Evolutionary conservation across 2,888 invertebrate species (phyloP), one percentile per base, ranked within the genome.

Genomic region (Plebejus melissa): DNA sequence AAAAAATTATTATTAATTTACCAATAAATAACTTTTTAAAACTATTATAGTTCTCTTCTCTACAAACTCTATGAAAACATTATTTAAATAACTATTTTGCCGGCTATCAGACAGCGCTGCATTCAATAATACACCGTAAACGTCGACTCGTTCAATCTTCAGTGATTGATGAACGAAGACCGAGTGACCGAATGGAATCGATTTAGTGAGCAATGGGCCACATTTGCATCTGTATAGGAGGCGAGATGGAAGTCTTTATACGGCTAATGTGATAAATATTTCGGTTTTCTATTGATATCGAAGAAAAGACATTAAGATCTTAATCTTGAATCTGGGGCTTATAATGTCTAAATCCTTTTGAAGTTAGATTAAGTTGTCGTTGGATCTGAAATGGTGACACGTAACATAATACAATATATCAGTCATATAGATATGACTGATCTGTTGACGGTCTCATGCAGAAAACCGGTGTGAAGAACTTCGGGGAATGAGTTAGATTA

Each of bases 141-240:
- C 76, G 76, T 76, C 78, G 74, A 76, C 75, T 74, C 77, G 78
- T 77, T 80, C 79, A 78, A 80, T 80, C 79, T 79, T 89, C 80
- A 82, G 90, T 91, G 92, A 92, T 92, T 91, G 92, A 92, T 91
- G 90, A 89, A 85, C 86, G 83, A 82, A 82, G 86, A 87, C 87
- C 85, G 84, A 85, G 87, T 88, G 90, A 89, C 88, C 90, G 90
- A 90, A 90, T 86, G 87, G 85, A 88, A 88, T 88, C 91, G 91
- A 90, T 91, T 91, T 88, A 87, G 88, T 86, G 85, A 86, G 86
- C 86, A 88, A 90, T 87, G 82, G 85, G 80, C 38, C 78, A 79
- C 80, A 90, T 93, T 93, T 90, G 88, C 91, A 92, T 93, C 85
- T 90, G 88, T 90, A 92, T 90, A 80, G 87, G 74, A 79, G 77